Evolutionary conservation across 2,888 invertebrate genomes (phyloP).

Genomic region (Drepana falcataria): DNA sequence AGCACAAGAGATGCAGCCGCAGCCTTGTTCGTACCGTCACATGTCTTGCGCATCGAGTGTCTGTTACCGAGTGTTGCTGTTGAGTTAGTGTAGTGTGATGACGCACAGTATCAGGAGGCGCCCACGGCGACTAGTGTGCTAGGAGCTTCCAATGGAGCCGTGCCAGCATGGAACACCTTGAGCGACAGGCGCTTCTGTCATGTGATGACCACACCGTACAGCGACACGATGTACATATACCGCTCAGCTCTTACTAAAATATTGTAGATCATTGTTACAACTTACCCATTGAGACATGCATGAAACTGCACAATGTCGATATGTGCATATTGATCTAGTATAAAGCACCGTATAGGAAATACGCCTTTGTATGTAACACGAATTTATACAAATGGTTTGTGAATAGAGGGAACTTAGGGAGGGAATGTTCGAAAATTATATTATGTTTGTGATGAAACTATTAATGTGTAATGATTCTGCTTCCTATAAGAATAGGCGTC

Average conservation of each 20-base stretch:
- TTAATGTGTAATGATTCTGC: constrained; percentile 39
- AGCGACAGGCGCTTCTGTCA: constrained; percentile 68
- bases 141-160: constrained; percentile 69
- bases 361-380: constrained; percentile 51
- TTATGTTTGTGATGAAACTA: constrained; percentile 34
- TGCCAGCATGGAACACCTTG: constrained; percentile 71
- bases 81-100: constrained; percentile 75
- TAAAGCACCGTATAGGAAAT: constrained; percentile 53
- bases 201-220: constrained; percentile 51
- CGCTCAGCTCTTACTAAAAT: constrained; percentile 46
- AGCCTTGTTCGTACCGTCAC: constrained; percentile 64
- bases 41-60: constrained; percentile 71
- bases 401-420: constrained; percentile 15
- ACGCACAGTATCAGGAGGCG: constrained; percentile 61
- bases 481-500: constrained; percentile 34
- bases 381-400: constrained; percentile 27
- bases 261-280: constrained; percentile 61
- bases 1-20: constrained; percentile 29
- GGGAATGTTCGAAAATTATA: constrained; percentile 16
- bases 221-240: constrained; percentile 67
- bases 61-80: constrained; percentile 70
- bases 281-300: constrained; percentile 57
- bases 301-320: constrained; percentile 63
- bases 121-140: constrained; percentile 59
- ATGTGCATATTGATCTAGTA: constrained; percentile 59